A percentile compares a stretch with the other conserved stretches of the same genome.
These are phyloP conservation scores for Enteromius thamalakanensis DNA, from an alignment of 2,797 vertebrate genomes.

Conservation along the genomic window DNA sequence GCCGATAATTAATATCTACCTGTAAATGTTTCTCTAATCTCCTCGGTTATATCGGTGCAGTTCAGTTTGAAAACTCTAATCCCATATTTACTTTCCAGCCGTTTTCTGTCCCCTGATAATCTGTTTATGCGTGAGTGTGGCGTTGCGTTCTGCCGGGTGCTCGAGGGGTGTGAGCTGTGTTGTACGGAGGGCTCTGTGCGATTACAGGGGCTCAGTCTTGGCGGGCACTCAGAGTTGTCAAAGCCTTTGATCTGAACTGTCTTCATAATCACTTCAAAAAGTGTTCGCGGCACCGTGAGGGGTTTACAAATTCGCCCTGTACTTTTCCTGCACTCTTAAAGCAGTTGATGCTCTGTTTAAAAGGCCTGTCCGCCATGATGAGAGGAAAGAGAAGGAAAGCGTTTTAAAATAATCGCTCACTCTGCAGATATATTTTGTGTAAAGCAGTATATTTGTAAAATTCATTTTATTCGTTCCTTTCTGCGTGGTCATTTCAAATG, in stretches of 20 bases:
- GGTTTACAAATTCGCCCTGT: slow-evolving; percentile 63
- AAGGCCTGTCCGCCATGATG: slow-evolving; percentile 51
- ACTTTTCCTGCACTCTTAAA: slow-evolving; percentile 58
- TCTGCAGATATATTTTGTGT: slow-evolving; percentile 39
- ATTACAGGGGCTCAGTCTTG: slow-evolving; percentile 76
- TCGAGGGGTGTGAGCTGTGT: slow-evolving; percentile 62
- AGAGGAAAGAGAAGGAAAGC: slow-evolving; percentile 35
- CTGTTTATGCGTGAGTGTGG: slow-evolving; percentile 78
- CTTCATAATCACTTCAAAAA: slow-evolving; percentile 79
- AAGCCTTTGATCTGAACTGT: slow-evolving; percentile 81
- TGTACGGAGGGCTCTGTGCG: slow-evolving; percentile 70
- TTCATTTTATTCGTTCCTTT: slow-evolving; percentile 64
- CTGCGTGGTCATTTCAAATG: slow-evolving; percentile 50
- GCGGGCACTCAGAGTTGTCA: slow-evolving; percentile 76
- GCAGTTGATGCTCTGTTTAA: slow-evolving; percentile 45
- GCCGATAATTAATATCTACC: slow-evolving; percentile 59
- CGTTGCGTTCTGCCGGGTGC: slow-evolving; percentile 69
- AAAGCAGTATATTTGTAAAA: slow-evolving; percentile 56
- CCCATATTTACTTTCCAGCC: slow-evolving; percentile 48
- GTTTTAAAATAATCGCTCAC: slow-evolving; percentile 22
- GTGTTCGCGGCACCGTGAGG: slow-evolving; percentile 74
- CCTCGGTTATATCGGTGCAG: slow-evolving; percentile 57
- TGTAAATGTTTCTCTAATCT: slow-evolving; percentile 56
- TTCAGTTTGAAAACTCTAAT: slow-evolving; percentile 54
- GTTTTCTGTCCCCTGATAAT: slow-evolving; percentile 69